phyloP scores from a whole-genome alignment of 2,797 vertebrate species.

The Macropus fuliginosus region DNA sequence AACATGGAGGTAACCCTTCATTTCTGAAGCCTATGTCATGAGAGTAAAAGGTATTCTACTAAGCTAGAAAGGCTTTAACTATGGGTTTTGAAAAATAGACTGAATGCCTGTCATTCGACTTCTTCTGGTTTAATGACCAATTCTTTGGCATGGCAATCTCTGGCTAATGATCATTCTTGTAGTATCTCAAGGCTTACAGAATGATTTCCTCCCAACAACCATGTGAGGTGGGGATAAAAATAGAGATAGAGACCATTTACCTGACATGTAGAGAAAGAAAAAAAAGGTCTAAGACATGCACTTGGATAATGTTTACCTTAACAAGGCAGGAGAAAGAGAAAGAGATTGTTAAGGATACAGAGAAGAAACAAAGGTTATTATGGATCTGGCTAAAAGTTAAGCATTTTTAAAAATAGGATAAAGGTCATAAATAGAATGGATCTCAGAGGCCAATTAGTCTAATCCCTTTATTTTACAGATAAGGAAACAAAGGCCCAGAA shows the following conservation, averaged over 20 bases:
- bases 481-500: background rate
- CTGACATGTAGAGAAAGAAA: background rate
- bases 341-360: background rate
- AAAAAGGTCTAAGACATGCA: background rate
- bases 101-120: background rate
- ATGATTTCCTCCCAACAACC: background rate
- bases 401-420: background rate
- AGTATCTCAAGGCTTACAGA: background rate
- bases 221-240: background rate
- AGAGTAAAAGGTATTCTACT: background rate
- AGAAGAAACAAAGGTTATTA: background rate
- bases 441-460: background rate
- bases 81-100: background rate
- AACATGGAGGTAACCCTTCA: background rate
- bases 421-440: background rate
- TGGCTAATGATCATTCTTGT: background rate
- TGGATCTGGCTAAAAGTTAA: background rate
- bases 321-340: background rate
- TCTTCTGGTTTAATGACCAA: background rate
- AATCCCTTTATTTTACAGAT: background rate
- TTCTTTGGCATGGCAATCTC: background rate
- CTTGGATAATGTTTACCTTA: background rate
- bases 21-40: background rate
- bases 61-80: background rate
- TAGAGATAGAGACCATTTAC: background rate